Evolutionary conservation across 2,888 invertebrate species (phyloP).

Genomic region (Drosophila robusta): DNA sequence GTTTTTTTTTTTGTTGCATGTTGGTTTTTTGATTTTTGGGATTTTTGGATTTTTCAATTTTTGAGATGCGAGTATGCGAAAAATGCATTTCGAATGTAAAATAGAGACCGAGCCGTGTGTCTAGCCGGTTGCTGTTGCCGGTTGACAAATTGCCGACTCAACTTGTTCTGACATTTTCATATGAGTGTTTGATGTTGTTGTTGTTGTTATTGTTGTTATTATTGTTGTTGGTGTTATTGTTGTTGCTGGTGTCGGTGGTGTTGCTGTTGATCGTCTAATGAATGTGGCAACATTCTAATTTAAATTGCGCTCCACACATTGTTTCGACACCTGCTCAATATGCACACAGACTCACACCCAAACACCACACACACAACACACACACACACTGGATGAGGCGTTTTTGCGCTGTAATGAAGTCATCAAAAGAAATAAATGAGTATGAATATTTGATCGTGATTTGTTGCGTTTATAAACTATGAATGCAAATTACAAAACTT

Average conservation of each 20-base stretch:
- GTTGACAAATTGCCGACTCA: constrained; percentile 78
- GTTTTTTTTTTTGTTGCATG: constrained; percentile 3
- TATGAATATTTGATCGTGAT: constrained; percentile 12
- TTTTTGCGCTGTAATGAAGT: constrained; percentile 45
- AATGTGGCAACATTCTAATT: constrained; percentile 81
- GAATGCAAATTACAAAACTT: neutral
- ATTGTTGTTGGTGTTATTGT: constrained; percentile 13
- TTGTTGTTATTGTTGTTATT: constrained; percentile 25
- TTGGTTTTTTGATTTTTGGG: constrained; percentile 1
- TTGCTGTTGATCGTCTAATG: constrained; percentile 53
- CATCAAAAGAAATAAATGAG: constrained; percentile 43
- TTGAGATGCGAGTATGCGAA: constrained; percentile 60
- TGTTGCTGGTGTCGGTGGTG: neutral
- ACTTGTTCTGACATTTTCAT: constrained; percentile 79
- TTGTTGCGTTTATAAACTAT: neutral
- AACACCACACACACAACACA: constrained; percentile 7
- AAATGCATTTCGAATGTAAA: constrained; percentile 74
- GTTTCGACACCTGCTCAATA: constrained; percentile 75
- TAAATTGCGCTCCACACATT: constrained; percentile 77
- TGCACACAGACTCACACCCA: constrained; percentile 9
- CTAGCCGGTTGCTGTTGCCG: constrained; percentile 65
- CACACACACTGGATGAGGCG: constrained; percentile 5
- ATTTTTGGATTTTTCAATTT: constrained; percentile 34
- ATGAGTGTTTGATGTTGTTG: constrained; percentile 38
- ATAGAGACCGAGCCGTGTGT: constrained; percentile 56